phyloP scores from a whole-genome alignment of 1,140 invertebrate genomes.

The Heliothis virescens region DNA sequence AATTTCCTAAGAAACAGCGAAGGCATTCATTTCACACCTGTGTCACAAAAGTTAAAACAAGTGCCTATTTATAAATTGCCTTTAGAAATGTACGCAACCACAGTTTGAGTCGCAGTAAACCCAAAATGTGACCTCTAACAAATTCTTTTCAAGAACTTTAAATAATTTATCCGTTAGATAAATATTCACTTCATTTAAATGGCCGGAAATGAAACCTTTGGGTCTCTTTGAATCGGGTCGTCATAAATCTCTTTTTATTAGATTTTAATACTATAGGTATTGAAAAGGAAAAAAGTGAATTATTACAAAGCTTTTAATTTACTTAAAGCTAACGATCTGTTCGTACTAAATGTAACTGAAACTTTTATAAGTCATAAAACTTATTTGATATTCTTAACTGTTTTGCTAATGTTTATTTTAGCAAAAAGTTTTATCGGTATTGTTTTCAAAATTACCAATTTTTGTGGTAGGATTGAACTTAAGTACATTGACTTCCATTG shows the following conservation, averaged over 20 bases:
- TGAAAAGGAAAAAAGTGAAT: slow-evolving; percentile 14
- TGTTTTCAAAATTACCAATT: too few species aligned
- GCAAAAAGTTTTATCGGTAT: too few species aligned
- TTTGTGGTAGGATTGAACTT: too few species aligned
- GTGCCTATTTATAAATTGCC: too few species aligned
- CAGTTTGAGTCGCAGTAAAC: background rate
- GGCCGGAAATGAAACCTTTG: slow-evolving; percentile 50
- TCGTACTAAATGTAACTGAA: background rate
- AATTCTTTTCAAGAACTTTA: slow-evolving; percentile 9
- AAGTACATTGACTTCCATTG: too few species aligned
- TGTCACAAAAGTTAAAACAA: too few species aligned
- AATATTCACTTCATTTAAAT: slow-evolving; percentile 45
- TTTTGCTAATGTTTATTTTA: too few species aligned
- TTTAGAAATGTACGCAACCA: too few species aligned
- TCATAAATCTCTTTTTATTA: slow-evolving; percentile 47
- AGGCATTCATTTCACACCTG: too few species aligned
- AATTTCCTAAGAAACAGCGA: too few species aligned
- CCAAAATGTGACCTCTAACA: background rate
- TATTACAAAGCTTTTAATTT: slow-evolving; percentile 24
- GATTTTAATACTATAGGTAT: slow-evolving; percentile 39
- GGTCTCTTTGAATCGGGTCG: slow-evolving; percentile 45
- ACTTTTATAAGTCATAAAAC: too few species aligned
- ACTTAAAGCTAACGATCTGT: background rate
- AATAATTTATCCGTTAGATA: slow-evolving; percentile 40
- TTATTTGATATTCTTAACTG: too few species aligned